Evolutionary conservation across 2,797 vertebrate species (phyloP).

Genomic region (Pantherophis vulpinus): DNA sequence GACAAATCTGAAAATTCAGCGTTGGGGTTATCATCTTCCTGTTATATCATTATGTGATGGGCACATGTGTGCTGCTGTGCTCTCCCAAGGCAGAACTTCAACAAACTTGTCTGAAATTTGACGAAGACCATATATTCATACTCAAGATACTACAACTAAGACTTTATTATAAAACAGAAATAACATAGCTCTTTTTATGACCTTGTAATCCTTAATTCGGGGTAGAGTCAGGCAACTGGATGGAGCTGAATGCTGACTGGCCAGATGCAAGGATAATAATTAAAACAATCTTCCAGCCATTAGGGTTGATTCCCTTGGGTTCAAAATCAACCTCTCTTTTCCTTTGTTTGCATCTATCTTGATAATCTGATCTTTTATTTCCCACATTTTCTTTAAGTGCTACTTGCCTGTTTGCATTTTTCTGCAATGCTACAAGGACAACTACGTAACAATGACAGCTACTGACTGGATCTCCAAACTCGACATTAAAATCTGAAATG

Average conservation of each 20-base stretch:
- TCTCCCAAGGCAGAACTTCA: neutral
- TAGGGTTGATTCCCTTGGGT: neutral
- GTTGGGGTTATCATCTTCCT: neutral
- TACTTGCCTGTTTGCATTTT: neutral
- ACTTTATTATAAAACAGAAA: neutral
- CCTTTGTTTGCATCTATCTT: neutral
- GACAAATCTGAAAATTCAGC: neutral
- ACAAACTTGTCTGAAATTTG: neutral
- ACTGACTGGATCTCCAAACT: too few relatives aligned
- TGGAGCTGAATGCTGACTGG: neutral
- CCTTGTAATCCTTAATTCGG: neutral
- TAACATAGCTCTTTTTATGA: neutral
- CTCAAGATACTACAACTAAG: neutral
- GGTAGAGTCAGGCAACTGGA: neutral
- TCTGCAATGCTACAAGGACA: neutral
- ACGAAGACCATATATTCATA: neutral
- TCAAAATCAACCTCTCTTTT: neutral
- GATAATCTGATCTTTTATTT: neutral
- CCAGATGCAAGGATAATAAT: neutral
- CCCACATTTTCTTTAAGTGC: neutral
- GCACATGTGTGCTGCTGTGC: neutral
- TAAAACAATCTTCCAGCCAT: neutral
- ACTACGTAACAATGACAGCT: too few relatives aligned
- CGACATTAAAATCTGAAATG: too few relatives aligned
- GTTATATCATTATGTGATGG: neutral